phyloP scores from a whole-genome alignment of 1,140 invertebrate genomes.

The Probaryconus sp. region DNA sequence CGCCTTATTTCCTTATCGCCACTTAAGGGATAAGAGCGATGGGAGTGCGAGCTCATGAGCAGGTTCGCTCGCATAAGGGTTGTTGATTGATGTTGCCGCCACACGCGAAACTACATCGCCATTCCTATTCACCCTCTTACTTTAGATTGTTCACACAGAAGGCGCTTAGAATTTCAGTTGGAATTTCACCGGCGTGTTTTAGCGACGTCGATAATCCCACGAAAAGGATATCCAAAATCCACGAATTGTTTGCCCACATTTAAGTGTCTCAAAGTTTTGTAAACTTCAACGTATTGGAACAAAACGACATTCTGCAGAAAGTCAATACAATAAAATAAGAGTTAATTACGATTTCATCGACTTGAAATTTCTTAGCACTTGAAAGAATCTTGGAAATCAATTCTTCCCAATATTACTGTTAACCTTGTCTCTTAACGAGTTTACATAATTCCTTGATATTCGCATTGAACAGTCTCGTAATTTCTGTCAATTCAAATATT shows the following conservation, averaged over 20 bases:
- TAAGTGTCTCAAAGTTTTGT: not conserved
- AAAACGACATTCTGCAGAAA: no score
- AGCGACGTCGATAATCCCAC: conserved; percentile 23
- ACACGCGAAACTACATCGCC: conserved; percentile 69
- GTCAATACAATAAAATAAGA: no score
- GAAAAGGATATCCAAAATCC: not conserved
- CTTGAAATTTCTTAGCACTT: no score
- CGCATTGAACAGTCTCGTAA: no score
- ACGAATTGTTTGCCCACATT: not conserved
- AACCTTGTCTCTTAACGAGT: no score
- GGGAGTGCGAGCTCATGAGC: conserved; percentile 68
- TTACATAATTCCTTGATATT: no score
- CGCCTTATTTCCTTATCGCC: conserved; percentile 72
- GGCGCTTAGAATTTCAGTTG: conserved; percentile 45
- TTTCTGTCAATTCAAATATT: no score
- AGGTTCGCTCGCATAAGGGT: conserved; percentile 64
- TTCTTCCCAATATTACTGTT: no score
- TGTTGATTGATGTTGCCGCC: conserved; percentile 70
- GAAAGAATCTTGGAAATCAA: no score
- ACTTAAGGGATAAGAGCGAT: conserved; percentile 71
- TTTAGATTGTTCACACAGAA: conserved; percentile 67
- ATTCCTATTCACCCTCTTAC: conserved; percentile 42
- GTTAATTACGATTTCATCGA: no score
- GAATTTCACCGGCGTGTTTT: conserved; percentile 30
- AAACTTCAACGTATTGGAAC: no score